phyloP scores from a whole-genome alignment of 2,888 invertebrate genomes.

The Ditula angustiorana region DNA sequence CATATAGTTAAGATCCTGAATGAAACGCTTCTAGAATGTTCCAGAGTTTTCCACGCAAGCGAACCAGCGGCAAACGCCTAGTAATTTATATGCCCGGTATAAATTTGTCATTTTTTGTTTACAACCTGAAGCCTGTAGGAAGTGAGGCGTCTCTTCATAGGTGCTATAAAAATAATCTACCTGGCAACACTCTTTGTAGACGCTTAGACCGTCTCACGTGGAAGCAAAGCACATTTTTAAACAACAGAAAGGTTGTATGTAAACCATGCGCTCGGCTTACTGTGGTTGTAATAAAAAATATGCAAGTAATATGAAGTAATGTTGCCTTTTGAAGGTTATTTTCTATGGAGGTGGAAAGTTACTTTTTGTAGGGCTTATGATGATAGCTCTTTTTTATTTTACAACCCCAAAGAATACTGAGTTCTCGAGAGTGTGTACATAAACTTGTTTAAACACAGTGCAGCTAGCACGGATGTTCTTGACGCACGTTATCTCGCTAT shows the following conservation, averaged over 20 bases:
- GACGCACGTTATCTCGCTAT: no score
- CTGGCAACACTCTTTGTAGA: background rate
- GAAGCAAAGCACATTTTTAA: slow-evolving; percentile 10
- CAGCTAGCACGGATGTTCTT: no score
- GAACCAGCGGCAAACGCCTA: background rate
- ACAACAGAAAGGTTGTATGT: background rate
- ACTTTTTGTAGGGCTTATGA: background rate
- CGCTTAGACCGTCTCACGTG: background rate
- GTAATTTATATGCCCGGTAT: slow-evolving; percentile 19
- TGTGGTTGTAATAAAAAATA: slow-evolving; percentile 34
- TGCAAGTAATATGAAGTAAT: slow-evolving; percentile 40
- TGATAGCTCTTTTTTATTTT: slow-evolving; percentile 21
- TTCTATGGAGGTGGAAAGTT: slow-evolving; percentile 8
- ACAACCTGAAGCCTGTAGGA: slow-evolving; percentile 24
- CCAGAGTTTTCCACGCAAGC: background rate
- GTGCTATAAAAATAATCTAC: slow-evolving; percentile 31
- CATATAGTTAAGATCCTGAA: no score
- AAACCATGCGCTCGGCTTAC: slow-evolving; percentile 19
- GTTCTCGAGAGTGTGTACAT: background rate
- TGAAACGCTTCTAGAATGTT: background rate
- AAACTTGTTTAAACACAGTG: background rate
- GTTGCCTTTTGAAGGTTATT: slow-evolving; percentile 17
- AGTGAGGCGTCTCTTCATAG: slow-evolving; percentile 25
- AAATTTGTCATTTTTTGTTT: slow-evolving; percentile 38
- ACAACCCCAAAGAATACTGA: background rate